Evolutionary conservation across 2,113 vertebrate genomes (phyloP).

Genomic region (Sphyrna mokarran): DNA sequence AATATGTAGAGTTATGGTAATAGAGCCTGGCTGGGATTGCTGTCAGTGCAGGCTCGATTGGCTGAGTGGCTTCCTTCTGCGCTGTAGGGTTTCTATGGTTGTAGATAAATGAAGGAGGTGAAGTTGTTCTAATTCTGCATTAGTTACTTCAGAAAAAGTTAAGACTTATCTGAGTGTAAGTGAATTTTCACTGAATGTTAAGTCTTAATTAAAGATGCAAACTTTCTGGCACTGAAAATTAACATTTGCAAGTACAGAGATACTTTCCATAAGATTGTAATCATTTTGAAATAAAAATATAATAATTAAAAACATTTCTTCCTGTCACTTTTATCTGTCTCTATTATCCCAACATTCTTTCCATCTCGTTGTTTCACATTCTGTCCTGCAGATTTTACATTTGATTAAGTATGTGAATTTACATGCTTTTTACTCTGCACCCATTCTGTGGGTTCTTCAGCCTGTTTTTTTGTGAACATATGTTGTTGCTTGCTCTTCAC

Average conservation of each 20-base stretch:
- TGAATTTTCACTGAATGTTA: not conserved
- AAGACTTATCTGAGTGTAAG: not conserved
- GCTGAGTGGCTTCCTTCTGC: too few relatives aligned
- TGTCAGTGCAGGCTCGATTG: too few relatives aligned
- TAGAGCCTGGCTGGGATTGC: too few relatives aligned
- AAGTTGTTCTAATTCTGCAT: not conserved
- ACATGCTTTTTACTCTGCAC: not conserved
- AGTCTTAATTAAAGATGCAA: not conserved
- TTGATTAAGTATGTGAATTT: not conserved
- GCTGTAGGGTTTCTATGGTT: not conserved
- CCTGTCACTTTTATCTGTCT: too few relatives aligned
- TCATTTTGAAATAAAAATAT: too few relatives aligned
- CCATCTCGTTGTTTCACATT: too few relatives aligned
- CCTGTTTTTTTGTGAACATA: not conserved
- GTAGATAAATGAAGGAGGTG: not conserved
- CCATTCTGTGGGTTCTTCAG: not conserved
- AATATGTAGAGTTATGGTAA: too few relatives aligned
- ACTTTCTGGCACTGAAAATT: not conserved
- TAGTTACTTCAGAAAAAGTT: not conserved
- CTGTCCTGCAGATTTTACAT: too few relatives aligned
- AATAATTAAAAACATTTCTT: too few relatives aligned
- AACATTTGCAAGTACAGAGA: not conserved
- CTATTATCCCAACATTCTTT: too few relatives aligned
- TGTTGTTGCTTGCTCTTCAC: not conserved
- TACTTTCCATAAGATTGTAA: too few relatives aligned